Conservation (phyloP, 1,140 invertebrate genomes). For the Phocides pigmalion region DNA sequence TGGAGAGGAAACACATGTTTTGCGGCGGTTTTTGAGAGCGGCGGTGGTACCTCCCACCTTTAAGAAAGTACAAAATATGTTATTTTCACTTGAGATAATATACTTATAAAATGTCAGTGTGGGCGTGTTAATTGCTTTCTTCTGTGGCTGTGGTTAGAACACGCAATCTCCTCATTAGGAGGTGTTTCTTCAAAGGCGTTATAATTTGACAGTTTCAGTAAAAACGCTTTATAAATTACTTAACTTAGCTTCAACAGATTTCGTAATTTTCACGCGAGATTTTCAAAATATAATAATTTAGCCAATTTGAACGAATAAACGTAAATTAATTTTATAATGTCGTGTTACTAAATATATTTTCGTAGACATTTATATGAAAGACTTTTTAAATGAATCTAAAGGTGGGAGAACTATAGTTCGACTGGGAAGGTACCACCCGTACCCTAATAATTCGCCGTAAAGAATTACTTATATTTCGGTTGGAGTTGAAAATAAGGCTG, state of each 20-base stretch:
- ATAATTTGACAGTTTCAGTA: conserved; percentile 27
- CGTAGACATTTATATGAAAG: no score
- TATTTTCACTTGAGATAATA: conserved; percentile 17
- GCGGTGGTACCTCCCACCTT: no score
- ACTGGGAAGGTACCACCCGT: no score
- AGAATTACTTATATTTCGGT: no score
- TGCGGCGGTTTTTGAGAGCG: no score
- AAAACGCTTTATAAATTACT: conserved; percentile 12
- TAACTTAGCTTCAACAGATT: conserved; percentile 1
- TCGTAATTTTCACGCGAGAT: background rate
- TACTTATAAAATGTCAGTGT: conserved; percentile 9
- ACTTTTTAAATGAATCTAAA: no score
- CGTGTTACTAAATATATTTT: no score
- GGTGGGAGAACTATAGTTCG: no score
- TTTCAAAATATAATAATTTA: background rate
- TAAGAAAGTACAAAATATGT: background rate
- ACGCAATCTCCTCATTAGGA: conserved; percentile 32
- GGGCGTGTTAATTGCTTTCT: conserved; percentile 18
- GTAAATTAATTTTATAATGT: background rate
- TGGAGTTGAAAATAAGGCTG: no score
- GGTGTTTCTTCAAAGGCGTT: conserved; percentile 26
- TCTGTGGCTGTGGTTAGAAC: conserved; percentile 24
- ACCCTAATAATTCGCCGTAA: no score
- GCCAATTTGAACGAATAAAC: background rate
- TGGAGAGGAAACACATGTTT: no score